Evolutionary conservation across 2,797 vertebrate species (phyloP).

Genomic region (Tinamus major): DNA sequence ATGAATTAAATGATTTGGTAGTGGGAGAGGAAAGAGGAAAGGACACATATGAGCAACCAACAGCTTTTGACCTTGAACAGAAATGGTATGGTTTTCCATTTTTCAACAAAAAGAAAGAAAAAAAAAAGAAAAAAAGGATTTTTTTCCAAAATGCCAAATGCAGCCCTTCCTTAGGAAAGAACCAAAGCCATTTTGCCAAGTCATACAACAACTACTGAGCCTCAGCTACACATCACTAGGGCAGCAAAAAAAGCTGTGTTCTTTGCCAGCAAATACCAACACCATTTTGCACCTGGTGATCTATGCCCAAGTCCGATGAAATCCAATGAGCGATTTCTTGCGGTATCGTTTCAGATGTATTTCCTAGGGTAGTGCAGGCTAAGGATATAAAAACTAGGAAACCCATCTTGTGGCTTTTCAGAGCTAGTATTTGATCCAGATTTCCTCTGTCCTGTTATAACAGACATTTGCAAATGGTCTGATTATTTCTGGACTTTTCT

Average conservation of each 20-base stretch:
- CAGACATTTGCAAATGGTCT: neutral
- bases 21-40: neutral
- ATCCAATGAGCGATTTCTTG: neutral
- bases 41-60: neutral
- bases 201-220: accelerated
- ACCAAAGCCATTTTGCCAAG: neutral
- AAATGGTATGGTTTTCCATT: neutral
- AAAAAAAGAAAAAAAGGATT: neutral
- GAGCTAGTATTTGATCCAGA: neutral
- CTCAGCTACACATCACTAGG: neutral
- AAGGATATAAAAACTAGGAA: constrained; percentile 24
- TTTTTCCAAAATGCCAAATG: neutral
- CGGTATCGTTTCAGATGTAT: neutral
- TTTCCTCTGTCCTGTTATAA: neutral
- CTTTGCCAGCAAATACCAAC: neutral
- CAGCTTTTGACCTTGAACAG: neutral
- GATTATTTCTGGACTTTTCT: neutral
- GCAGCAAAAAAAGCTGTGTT: neutral
- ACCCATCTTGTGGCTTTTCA: neutral
- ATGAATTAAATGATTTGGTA: neutral
- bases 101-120: neutral
- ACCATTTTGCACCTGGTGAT: neutral
- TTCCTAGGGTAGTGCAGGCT: neutral
- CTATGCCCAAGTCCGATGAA: neutral
- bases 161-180: neutral